phyloP scores from a whole-genome alignment of 2,888 invertebrate genomes.

The Mesorhabditis sp. region DNA sequence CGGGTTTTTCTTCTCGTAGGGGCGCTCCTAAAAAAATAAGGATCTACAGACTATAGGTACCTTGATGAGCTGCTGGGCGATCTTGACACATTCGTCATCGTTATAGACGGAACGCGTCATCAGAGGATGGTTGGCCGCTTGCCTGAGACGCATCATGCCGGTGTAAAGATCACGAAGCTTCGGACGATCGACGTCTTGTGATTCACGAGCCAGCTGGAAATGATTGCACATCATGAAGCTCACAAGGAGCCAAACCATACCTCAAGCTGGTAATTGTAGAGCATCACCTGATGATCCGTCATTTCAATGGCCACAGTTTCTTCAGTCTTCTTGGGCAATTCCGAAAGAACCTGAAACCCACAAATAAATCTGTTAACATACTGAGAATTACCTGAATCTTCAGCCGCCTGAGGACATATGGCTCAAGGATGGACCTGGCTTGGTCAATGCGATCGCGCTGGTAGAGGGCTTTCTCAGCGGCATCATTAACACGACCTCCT shows the following conservation, averaged over 20 bases:
- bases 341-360: conserved; percentile 60
- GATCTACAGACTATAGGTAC: too few relatives aligned
- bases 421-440: conserved; percentile 91
- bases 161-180: conserved; percentile 18
- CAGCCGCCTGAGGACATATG: conserved; percentile 82
- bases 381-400: conserved; percentile 65
- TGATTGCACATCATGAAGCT: background rate
- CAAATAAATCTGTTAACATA: conserved; percentile 8
- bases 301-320: conserved; percentile 70
- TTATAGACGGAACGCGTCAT: conserved; percentile 72
- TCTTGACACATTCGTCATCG: conserved; percentile 67
- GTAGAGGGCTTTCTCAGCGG: conserved; percentile 72
- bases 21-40: conserved; percentile 23
- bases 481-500: conserved; percentile 30
- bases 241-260: conserved; percentile 10
- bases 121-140: conserved; percentile 87
- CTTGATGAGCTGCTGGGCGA: conserved; percentile 64
- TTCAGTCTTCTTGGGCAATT: conserved; percentile 80
- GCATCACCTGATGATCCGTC: conserved; percentile 71
- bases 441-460: conserved; percentile 84
- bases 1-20: conserved; percentile 59
- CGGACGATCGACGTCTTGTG: background rate
- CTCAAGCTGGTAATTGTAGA: conserved; percentile 65
- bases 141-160: conserved; percentile 83
- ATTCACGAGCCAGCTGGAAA: background rate